These are phyloP conservation scores for Scleropages formosus DNA, from an alignment of 2,797 vertebrate species.

Conservation along the genomic window DNA sequence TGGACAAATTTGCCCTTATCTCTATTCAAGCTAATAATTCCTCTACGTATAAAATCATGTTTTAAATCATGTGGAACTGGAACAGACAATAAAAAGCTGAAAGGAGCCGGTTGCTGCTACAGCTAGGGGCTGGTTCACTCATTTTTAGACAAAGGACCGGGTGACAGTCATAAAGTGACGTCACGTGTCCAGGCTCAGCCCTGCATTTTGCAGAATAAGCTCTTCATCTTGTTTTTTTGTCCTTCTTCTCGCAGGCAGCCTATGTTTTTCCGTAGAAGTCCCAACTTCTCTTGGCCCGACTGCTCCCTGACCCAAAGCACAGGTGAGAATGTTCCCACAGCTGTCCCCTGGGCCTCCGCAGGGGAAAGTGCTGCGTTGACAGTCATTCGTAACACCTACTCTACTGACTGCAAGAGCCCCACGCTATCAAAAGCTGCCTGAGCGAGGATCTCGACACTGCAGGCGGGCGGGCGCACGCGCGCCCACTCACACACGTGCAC, in stretches of 20 bases:
- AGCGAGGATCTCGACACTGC: background rate
- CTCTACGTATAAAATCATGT: no score
- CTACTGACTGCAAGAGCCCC: no score
- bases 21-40: no score
- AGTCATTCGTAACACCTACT: background rate
- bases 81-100: no score
- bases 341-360: constrained; percentile 44
- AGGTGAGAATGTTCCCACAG: constrained; percentile 56
- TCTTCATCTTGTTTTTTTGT: constrained; percentile 8
- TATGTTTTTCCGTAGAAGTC: constrained; percentile 21
- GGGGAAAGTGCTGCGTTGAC: background rate
- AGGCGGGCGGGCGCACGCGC: background rate
- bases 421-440: background rate
- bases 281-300: constrained; percentile 51
- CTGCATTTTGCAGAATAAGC: constrained; percentile 19
- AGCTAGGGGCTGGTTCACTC: background rate
- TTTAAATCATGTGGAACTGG: no score
- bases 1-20: background rate
- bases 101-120: no score
- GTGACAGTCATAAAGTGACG: background rate
- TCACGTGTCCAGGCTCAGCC: background rate
- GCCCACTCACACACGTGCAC: background rate
- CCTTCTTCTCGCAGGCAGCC: constrained; percentile 30
- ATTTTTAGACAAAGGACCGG: background rate
- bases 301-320: constrained; percentile 59